Evolutionary conservation across 2,888 invertebrate genomes (phyloP), one percentile per base, ranked within the genome.

Genomic region (Pseudococcus longispinus): DNA sequence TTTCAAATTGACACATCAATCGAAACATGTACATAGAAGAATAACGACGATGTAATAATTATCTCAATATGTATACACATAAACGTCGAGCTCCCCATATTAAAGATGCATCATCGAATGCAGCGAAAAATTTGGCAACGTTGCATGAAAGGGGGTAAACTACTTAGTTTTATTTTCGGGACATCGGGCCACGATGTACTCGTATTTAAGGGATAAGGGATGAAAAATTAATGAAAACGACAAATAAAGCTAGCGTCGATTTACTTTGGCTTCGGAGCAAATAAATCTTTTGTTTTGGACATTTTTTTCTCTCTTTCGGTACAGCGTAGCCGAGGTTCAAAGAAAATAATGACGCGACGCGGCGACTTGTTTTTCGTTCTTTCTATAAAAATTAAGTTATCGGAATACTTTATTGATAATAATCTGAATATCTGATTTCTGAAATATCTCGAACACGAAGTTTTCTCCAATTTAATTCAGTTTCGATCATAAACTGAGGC

Each of bases 1-100:
- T 70, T 70, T 60, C 60, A 70, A 70, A 70, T 70, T 70, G 70
- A 70, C 70, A 70, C 70, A 70, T 70, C 70, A 29, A 26, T 70
- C 70, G 70, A 70, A 70, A 26, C 65, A 26, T 37, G 37, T 65
- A 26, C 65, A 20, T 65, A 13, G 44, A 15, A 46, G n/a, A 4
- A 51, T 51, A n/a, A 60, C 70, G 29, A 70, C 15, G 29, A 70
- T 70, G 70, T 70, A 70, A 70, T 70, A 70, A 70, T 70, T 29
- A 70, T 70, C 15, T 32, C 32, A 70, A 70, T 29, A 29, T 70
- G 70, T 26, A 29, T 18, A 29, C 6, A 20, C n/a, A 65, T 55
- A n/a, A 6, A n/a, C n/a, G n/a, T 55, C 55, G 55, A 55, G n/a
- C 55, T 55, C 20, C 60, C 60, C 9, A 55, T 55, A n/a, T 55